Evolutionary conservation across 2,888 invertebrate species (phyloP).

Genomic region (Plagodis pulveraria): DNA sequence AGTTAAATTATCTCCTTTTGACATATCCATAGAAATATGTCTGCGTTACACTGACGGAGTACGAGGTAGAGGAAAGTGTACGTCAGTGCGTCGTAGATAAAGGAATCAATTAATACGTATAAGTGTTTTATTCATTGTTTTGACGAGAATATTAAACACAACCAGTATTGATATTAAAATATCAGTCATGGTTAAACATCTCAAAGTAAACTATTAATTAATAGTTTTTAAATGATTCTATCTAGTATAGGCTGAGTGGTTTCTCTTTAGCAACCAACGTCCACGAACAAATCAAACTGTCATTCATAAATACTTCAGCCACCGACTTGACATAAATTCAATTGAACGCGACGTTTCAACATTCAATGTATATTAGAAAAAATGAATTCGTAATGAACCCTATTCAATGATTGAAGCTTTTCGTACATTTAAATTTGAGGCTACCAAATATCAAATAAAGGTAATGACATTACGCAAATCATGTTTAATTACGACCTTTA

Average conservation of each 20-base stretch:
- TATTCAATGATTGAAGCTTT: slow-evolving; percentile 35
- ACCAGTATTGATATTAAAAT: too few relatives aligned
- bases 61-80: too few relatives aligned
- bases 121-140: too few relatives aligned
- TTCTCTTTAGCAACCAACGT: slow-evolving; percentile 7
- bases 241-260: neutral
- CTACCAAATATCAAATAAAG: neutral
- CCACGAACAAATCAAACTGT: slow-evolving; percentile 43
- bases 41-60: too few relatives aligned
- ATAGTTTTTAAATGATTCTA: neutral
- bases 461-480: too few relatives aligned
- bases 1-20: too few relatives aligned
- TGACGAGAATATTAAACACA: too few relatives aligned
- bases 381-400: slow-evolving; percentile 45
- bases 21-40: too few relatives aligned
- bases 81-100: too few relatives aligned
- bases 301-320: slow-evolving; percentile 35
- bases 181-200: neutral
- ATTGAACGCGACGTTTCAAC: slow-evolving; percentile 33
- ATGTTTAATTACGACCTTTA: too few relatives aligned
- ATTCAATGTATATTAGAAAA: slow-evolving; percentile 39
- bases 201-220: neutral
- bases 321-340: slow-evolving; percentile 13
- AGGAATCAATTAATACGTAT: too few relatives aligned
- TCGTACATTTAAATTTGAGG: slow-evolving; percentile 15